Evolutionary conservation across 2,797 vertebrate species (phyloP).

Genomic region (Poeciliopsis infans): DNA sequence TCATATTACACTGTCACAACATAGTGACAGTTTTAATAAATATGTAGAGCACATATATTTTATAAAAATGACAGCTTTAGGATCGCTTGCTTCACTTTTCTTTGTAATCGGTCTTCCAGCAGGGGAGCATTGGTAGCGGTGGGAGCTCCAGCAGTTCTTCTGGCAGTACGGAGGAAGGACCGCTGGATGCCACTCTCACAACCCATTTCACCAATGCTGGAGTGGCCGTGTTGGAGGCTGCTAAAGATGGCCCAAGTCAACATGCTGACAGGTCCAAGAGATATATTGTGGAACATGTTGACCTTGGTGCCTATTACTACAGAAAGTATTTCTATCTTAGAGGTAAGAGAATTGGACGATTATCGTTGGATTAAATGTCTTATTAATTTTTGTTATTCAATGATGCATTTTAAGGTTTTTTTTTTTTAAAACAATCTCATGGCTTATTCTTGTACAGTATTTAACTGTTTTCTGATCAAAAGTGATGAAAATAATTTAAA

Average conservation of each 20-base stretch:
- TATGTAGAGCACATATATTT: too few species aligned
- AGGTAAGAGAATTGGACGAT: conserved; percentile 82
- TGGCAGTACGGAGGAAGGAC: conserved; percentile 88
- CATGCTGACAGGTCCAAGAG: conserved; percentile 93
- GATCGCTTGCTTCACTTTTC: conserved; percentile 2
- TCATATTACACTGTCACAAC: too few species aligned
- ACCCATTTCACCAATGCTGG: conserved; percentile 96
- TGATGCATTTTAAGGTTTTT: background rate
- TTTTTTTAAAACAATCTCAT: background rate
- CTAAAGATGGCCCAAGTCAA: conserved; percentile 90
- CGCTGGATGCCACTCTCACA: conserved; percentile 89
- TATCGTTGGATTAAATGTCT: background rate
- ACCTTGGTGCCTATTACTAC: conserved; percentile 96
- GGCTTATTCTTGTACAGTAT: background rate
- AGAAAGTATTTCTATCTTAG: conserved; percentile 97
- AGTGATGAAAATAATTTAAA: background rate
- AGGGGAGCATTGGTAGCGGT: conserved; percentile 88
- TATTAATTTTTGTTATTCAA: background rate
- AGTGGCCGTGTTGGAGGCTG: conserved; percentile 93
- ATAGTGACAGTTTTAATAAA: too few species aligned
- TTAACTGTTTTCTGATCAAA: background rate
- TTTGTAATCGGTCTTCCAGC: conserved; percentile 57
- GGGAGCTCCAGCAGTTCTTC: conserved; percentile 88
- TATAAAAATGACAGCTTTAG: too few species aligned
- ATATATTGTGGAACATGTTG: conserved; percentile 95